Evolutionary conservation across 2,888 invertebrate genomes (phyloP).

Genomic region (Drosophila neotestacea): DNA sequence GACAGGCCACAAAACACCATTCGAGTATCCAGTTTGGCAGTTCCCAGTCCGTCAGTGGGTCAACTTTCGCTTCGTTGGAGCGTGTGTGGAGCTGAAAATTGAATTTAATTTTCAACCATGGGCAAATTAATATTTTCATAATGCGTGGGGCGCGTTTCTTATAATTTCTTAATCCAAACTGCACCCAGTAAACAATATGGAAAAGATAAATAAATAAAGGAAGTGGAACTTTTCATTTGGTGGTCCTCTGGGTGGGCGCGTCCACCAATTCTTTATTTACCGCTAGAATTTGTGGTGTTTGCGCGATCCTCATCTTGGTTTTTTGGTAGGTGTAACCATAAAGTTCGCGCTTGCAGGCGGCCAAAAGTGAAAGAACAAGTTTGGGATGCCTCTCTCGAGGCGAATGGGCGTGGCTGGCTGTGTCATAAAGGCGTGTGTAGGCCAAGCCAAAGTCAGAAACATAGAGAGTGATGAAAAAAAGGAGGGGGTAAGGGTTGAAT

Average conservation of each 20-base stretch:
- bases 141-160: constrained; percentile 75
- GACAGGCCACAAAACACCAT: constrained; percentile 37
- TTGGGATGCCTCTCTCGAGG: constrained; percentile 23
- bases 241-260: constrained; percentile 75
- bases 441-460: constrained; percentile 8
- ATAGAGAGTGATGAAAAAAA: background rate
- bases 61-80: constrained; percentile 66
- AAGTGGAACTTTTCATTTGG: constrained; percentile 62
- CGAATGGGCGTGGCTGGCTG: constrained; percentile 64
- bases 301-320: constrained; percentile 65
- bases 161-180: constrained; percentile 74
- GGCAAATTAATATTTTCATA: constrained; percentile 74
- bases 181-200: constrained; percentile 37
- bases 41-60: constrained; percentile 60
- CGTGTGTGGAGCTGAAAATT: constrained; percentile 59
- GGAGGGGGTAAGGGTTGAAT: background rate
- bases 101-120: constrained; percentile 69
- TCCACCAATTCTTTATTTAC: constrained; percentile 73
- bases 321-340: constrained; percentile 78
- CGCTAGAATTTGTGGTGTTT: constrained; percentile 64
- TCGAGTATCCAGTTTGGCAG: background rate
- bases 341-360: constrained; percentile 80
- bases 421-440: constrained; percentile 44
- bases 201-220: constrained; percentile 11
- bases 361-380: constrained; percentile 73